phyloP scores from a whole-genome alignment of 2,113 vertebrate genomes.

The Turdus rufiventris region DNA sequence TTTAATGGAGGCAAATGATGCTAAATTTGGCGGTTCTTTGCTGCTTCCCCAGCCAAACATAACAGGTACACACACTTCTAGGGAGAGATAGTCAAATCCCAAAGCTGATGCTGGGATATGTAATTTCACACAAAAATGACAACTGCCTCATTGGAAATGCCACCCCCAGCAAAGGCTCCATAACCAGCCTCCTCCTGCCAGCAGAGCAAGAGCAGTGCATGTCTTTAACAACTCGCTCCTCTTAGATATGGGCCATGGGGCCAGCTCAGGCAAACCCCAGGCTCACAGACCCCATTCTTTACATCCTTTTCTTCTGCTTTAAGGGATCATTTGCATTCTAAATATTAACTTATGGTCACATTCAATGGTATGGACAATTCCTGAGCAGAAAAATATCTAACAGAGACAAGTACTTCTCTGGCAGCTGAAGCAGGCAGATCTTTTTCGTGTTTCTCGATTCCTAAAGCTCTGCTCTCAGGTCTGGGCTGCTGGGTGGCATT shows the following conservation, averaged over 20 bases:
- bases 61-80: conserved; percentile 24
- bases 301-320: not conserved
- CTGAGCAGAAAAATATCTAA: not conserved
- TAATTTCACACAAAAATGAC: conserved; percentile 24
- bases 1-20: not conserved
- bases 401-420: rapidly evolving
- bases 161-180: not conserved
- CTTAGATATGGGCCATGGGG: not conserved
- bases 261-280: not conserved
- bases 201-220: rapidly evolving
- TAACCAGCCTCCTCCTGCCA: not conserved
- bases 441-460: not conserved
- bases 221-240: not conserved
- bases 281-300: not conserved
- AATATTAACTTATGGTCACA: not conserved
- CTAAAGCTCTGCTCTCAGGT: not conserved
- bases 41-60: conserved; percentile 27
- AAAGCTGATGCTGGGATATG: not conserved
- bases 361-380: not conserved
- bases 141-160: conserved; percentile 8
- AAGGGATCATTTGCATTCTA: not conserved
- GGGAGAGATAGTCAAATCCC: not conserved
- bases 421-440: not conserved
- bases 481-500: not conserved
- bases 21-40: not conserved